A percentile compares a stretch with the other conserved stretches of the same genome.
Conservation (phyloP, 2,888 invertebrate species). For the Cryptocheilus praepositus region DNA sequence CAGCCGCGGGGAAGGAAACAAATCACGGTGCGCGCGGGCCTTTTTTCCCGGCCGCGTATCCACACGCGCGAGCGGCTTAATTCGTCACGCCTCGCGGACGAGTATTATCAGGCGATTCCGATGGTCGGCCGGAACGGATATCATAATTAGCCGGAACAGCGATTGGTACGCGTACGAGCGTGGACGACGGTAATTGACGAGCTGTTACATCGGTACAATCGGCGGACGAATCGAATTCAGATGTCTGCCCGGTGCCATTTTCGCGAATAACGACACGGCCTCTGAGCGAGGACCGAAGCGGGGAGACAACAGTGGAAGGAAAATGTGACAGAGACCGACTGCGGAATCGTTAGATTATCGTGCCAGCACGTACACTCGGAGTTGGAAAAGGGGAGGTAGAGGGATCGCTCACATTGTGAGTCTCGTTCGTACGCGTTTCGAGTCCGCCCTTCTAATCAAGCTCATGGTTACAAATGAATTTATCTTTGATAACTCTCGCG, state of each 20-base stretch:
- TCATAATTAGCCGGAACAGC: not conserved
- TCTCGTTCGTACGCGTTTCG: conserved; percentile 40
- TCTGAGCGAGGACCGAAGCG: conserved; percentile 29
- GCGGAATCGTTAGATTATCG: conserved; percentile 43
- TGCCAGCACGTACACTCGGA: conserved; percentile 40
- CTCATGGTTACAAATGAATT: conserved; percentile 58
- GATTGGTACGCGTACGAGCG: too few relatives aligned
- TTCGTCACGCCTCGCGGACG: not conserved
- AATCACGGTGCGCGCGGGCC: too few relatives aligned
- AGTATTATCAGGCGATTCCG: not conserved
- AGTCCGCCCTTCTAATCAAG: conserved; percentile 62
- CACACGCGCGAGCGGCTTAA: too few relatives aligned
- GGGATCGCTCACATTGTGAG: not conserved
- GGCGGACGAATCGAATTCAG: conserved; percentile 42
- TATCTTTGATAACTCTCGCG: conserved; percentile 49
- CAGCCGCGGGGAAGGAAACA: too few relatives aligned
- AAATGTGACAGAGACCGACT: conserved; percentile 2
- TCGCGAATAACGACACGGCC: conserved; percentile 13
- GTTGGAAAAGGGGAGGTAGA: not conserved
- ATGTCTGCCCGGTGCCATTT: conserved; percentile 29
- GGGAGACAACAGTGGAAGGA: conserved; percentile 16
- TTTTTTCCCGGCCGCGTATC: too few relatives aligned
- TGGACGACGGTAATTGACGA: conserved; percentile 15
- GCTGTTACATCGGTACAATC: conserved; percentile 34
- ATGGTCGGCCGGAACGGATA: not conserved